Percentiles rank a stretch among this genome's conserved stretches.
Conservation (phyloP, 2,797 vertebrate genomes). For the Pampus argenteus region DNA sequence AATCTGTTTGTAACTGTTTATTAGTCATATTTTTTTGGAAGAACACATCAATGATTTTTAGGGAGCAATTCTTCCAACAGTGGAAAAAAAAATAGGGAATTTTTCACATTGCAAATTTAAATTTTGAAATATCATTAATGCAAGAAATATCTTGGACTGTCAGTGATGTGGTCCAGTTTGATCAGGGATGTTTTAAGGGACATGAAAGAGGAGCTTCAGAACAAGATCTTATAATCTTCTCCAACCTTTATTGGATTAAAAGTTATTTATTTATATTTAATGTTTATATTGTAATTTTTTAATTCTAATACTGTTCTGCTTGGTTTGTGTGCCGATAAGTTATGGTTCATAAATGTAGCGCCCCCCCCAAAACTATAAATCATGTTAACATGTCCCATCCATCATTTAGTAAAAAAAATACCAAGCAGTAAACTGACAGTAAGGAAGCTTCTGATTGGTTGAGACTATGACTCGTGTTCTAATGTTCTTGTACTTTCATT, state of each 20-base stretch:
- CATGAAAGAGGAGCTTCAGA: neutral
- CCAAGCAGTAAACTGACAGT: neutral
- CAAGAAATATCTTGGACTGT: neutral
- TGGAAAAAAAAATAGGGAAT: too few relatives aligned
- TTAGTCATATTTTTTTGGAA: neutral
- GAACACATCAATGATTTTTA: neutral
- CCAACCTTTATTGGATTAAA: neutral
- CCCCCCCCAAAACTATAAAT: neutral
- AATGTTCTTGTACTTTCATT: neutral
- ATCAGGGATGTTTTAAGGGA: conserved; percentile 13
- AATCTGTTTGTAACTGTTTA: too few relatives aligned
- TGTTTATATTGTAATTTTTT: neutral
- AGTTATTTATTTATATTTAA: too few relatives aligned
- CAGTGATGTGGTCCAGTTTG: neutral
- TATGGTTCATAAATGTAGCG: neutral
- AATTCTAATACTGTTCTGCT: neutral
- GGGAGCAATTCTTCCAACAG: too few relatives aligned
- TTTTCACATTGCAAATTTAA: neutral
- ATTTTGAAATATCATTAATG: neutral
- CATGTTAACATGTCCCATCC: too few relatives aligned
- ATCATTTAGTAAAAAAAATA: neutral
- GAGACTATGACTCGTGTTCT: neutral
- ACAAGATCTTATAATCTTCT: neutral
- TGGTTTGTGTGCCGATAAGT: conserved; percentile 3
- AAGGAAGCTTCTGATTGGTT: neutral